These are phyloP conservation scores for Anoura caudifer DNA, from an alignment of 2,113 vertebrate genomes.

Conservation along the genomic window DNA sequence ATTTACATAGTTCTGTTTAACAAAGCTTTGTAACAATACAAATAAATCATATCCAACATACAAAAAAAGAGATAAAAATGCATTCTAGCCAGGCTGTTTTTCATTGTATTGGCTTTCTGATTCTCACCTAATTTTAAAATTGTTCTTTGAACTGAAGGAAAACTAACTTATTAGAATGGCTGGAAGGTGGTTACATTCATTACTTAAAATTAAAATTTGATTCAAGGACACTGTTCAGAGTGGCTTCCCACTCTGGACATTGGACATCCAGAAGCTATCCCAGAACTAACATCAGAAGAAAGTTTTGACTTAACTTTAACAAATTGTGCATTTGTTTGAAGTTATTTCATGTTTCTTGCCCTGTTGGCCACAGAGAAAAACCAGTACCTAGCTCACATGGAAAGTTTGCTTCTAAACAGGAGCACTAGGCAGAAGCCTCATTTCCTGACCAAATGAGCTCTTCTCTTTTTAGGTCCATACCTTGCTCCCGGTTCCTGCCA, in stretches of 20 bases:
- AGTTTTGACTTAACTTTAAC: neutral
- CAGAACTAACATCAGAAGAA: neutral
- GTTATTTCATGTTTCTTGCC: neutral
- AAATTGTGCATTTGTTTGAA: neutral
- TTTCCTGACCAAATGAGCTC: neutral
- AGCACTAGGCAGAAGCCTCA: neutral
- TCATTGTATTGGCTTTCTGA: neutral
- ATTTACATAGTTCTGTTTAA: slow-evolving; percentile 51
- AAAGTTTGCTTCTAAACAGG: slow-evolving; percentile 11
- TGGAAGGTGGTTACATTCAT: neutral
- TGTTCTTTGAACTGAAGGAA: neutral
- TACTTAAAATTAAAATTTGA: slow-evolving; percentile 30
- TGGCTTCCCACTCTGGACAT: no score
- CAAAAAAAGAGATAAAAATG: neutral
- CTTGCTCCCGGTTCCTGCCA: neutral
- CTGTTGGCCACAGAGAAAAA: neutral
- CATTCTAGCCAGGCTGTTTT: neutral
- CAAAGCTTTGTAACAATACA: slow-evolving; percentile 3
- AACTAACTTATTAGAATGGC: neutral
- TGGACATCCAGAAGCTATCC: neutral
- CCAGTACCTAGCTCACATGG: neutral
- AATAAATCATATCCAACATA: slow-evolving; percentile 1
- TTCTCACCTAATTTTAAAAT: neutral
- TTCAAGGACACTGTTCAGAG: neutral
- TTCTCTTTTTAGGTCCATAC: neutral